These are phyloP conservation scores for Ctenodactylus gundi DNA, from an alignment of 2,113 vertebrate genomes.

Conservation along the genomic window DNA sequence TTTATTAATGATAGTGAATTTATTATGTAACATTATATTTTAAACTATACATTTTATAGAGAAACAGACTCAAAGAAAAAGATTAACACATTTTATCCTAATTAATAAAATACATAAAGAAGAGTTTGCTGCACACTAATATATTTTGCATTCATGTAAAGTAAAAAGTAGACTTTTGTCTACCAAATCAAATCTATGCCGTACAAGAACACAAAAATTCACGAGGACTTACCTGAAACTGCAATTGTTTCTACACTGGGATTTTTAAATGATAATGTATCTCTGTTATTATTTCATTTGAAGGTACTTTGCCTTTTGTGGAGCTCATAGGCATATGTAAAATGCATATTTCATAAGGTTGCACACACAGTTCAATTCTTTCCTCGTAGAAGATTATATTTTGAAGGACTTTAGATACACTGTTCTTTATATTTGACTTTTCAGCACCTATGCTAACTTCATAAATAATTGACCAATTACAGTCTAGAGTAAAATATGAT, in stretches of 20 bases:
- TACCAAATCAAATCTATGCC: background rate
- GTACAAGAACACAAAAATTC: background rate
- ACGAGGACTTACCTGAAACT: background rate
- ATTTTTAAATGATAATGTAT: background rate
- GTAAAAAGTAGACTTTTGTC: background rate
- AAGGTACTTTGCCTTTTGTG: background rate
- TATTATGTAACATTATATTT: background rate
- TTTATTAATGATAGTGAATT: background rate
- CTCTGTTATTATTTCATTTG: background rate
- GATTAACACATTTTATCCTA: background rate
- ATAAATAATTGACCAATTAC: conserved; percentile 8
- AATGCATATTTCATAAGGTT: background rate
- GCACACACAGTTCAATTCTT: background rate
- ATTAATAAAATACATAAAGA: background rate
- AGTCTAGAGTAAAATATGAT: background rate
- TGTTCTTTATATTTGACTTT: background rate
- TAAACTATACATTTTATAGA: background rate
- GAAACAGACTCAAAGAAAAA: background rate
- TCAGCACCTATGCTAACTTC: background rate
- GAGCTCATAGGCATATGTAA: background rate
- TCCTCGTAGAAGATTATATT: background rate
- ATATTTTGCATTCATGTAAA: background rate
- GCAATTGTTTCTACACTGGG: background rate
- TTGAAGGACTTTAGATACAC: background rate
- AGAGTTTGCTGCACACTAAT: background rate